Percentiles rank a stretch among this genome's conserved stretches.
Evolutionary conservation across 1,140 invertebrate genomes (phyloP).

Genomic region (Drosophila paulistorum): DNA sequence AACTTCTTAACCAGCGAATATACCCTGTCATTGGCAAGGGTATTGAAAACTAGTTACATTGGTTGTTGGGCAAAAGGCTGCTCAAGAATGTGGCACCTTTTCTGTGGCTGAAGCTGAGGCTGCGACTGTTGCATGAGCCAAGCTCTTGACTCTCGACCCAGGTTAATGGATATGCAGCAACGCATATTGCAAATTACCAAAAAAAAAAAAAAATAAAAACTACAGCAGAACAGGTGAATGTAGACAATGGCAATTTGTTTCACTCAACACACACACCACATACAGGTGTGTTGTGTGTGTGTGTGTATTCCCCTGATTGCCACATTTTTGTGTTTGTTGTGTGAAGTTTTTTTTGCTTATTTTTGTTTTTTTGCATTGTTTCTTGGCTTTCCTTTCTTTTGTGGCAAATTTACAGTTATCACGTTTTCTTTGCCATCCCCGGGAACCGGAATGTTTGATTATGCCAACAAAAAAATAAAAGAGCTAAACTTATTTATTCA

Average conservation of each 20-base stretch:
- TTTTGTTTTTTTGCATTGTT: conserved; percentile 1
- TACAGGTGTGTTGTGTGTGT: not conserved
- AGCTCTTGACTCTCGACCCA: conserved; percentile 40
- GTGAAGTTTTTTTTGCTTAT: conserved; percentile 8
- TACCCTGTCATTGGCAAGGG: conserved; percentile 1
- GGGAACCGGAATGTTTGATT: conserved; percentile 1
- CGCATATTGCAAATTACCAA: conserved; percentile 60
- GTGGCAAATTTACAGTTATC: conserved; percentile 44
- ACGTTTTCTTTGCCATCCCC: not conserved
- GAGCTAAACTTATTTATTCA: conserved; percentile 7
- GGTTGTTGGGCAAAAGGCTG: conserved; percentile 4
- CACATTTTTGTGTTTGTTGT: conserved; percentile 22
- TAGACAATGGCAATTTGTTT: conserved; percentile 24
- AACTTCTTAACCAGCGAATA: too few species aligned
- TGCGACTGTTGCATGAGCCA: conserved; percentile 21
- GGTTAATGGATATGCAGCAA: conserved; percentile 70
- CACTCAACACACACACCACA: conserved; percentile 13
- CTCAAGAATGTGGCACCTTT: conserved; percentile 71
- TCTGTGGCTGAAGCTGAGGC: conserved; percentile 31
- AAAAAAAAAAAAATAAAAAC: conserved; percentile 19
- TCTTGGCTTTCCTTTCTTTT: conserved; percentile 19
- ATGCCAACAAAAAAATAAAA: not conserved
- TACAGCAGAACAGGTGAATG: conserved; percentile 24
- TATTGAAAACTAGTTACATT: conserved; percentile 24
- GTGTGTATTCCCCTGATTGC: conserved; percentile 14